phyloP scores from a whole-genome alignment of 1,140 invertebrate genomes.

The Dinoponera quadriceps region DNA sequence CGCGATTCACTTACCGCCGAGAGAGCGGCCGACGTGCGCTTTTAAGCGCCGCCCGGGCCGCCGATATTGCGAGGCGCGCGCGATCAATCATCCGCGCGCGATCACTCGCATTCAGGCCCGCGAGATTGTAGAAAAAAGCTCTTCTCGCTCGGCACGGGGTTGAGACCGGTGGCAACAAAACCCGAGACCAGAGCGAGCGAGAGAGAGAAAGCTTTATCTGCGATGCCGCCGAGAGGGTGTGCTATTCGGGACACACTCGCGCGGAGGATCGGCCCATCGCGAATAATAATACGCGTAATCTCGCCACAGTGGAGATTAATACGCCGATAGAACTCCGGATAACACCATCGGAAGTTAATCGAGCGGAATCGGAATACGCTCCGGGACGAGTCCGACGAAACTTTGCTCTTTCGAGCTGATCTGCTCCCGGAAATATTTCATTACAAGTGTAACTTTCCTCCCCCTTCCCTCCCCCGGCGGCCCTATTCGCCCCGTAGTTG shows the following conservation, averaged over 20 bases:
- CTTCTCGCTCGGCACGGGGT: not conserved
- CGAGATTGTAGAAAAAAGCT: constrained; percentile 52
- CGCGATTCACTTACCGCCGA: constrained; percentile 45
- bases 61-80: constrained; percentile 32
- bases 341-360: constrained; percentile 24
- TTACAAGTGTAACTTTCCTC: not conserved
- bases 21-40: constrained; percentile 27
- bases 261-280: constrained; percentile 14
- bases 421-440: constrained; percentile 4
- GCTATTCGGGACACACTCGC: constrained; percentile 43
- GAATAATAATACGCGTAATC: constrained; percentile 51
- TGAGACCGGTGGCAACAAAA: constrained; percentile 36
- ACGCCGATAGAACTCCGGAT: constrained; percentile 36
- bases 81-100: constrained; percentile 50
- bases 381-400: not conserved
- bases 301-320: constrained; percentile 36
- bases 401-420: not conserved
- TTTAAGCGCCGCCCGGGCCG: constrained; percentile 17
- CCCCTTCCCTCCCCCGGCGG: not conserved
- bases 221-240: not conserved
- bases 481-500: too few species aligned
- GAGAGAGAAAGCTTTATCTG: constrained; percentile 44
- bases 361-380: not conserved
- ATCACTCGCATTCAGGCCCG: constrained; percentile 36
- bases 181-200: constrained; percentile 41